Evolutionary conservation across 53 echinoderm and acorn worm species (phyloP).

Genomic region (Astropecten irregularis): DNA sequence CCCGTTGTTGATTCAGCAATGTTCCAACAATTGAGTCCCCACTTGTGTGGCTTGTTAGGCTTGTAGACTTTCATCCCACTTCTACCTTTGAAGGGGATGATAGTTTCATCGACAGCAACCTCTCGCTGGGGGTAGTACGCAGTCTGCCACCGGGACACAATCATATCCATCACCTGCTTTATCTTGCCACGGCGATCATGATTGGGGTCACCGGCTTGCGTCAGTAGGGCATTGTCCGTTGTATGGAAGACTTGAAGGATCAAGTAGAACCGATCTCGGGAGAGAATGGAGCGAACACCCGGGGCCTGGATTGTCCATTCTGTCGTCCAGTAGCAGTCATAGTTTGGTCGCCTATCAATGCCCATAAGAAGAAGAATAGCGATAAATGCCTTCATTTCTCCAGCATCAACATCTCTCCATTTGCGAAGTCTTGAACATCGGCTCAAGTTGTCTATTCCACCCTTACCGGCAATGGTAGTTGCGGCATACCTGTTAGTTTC

Average conservation of each 20-base stretch:
- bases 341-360: background rate
- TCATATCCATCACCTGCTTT: background rate
- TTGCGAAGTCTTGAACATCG: background rate
- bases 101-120: conserved; percentile 23
- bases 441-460: conserved; percentile 1
- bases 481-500: conserved; percentile 40
- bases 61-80: conserved; percentile 18
- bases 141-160: background rate
- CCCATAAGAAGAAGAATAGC: conserved; percentile 18
- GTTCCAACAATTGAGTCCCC: conserved; percentile 36
- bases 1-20: conserved; percentile 6
- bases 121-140: conserved; percentile 25
- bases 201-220: background rate
- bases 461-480: background rate
- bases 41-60: conserved; percentile 47
- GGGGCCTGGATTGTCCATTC: background rate
- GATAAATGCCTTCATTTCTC: conserved; percentile 24
- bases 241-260: conserved; percentile 4
- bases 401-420: background rate
- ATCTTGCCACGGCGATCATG: conserved; percentile 3
- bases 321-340: conserved; percentile 12
- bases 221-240: conserved; percentile 30
- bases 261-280: conserved; percentile 4
- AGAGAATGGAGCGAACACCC: conserved; percentile 1
- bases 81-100: conserved; percentile 30